These are phyloP conservation scores for Laspeyria flexula DNA, from an alignment of 2,888 invertebrate genomes.

Conservation along the genomic window DNA sequence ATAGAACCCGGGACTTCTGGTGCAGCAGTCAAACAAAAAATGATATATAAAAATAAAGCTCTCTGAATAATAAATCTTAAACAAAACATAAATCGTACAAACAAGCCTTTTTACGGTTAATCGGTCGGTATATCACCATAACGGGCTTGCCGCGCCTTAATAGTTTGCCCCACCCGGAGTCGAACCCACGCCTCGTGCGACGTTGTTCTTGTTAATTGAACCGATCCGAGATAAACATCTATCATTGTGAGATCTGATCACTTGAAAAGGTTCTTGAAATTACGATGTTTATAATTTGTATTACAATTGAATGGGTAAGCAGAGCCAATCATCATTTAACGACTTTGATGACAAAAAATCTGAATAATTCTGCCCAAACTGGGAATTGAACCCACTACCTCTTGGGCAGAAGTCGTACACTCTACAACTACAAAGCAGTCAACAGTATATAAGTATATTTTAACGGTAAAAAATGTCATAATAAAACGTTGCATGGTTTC, in stretches of 20 bases:
- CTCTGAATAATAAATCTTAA: no score
- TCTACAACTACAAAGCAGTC: neutral
- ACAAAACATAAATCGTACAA: no score
- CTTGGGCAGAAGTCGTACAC: no score
- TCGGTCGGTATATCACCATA: slow-evolving; percentile 9
- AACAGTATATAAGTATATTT: neutral
- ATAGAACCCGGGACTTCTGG: no score
- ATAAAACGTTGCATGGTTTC: neutral
- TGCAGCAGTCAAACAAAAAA: no score
- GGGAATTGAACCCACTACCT: no score
- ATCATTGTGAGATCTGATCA: neutral
- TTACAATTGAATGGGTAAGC: no score
- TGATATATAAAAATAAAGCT: no score
- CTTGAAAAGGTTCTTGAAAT: neutral
- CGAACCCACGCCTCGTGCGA: slow-evolving; percentile 5
- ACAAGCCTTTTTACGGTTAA: slow-evolving; percentile 20
- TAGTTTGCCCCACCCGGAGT: slow-evolving; percentile 1
- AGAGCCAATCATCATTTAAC: no score
- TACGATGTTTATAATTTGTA: neutral
- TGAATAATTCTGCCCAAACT: no score
- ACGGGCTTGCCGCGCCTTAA: slow-evolving; percentile 19
- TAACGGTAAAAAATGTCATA: neutral
- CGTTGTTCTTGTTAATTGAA: slow-evolving; percentile 19
- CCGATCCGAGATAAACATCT: slow-evolving; percentile 2
- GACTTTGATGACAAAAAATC: no score